Conservation (phyloP, 2,888 invertebrate genomes). For the Trypoxylon attenuatum region DNA sequence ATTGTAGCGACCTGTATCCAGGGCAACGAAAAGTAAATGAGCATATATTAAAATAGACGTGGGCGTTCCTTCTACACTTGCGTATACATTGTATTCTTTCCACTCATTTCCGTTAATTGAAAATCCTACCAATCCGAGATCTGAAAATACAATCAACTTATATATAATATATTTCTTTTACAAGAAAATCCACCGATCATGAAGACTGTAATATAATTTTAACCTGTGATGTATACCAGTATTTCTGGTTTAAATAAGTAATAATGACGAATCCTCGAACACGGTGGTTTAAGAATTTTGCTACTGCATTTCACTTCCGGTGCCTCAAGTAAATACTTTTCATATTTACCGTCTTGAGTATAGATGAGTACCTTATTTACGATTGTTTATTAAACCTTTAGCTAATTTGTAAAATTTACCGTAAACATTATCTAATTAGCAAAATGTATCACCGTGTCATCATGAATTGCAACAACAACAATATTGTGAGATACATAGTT, state of each 20-base stretch:
- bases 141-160: conserved; percentile 44
- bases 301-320: neutral
- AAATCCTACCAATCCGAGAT: conserved; percentile 59
- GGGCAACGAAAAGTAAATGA: no score
- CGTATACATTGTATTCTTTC: conserved; percentile 54
- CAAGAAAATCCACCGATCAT: neutral
- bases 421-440: neutral
- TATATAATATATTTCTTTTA: conserved; percentile 3
- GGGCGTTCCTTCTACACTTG: conserved; percentile 48
- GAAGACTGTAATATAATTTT: neutral
- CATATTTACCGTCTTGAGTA: conserved; percentile 43
- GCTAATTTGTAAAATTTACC: neutral
- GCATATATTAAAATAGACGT: conserved; percentile 56
- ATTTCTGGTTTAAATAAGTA: conserved; percentile 53
- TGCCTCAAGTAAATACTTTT: conserved; percentile 23
- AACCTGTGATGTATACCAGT: conserved; percentile 59
- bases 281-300: conserved; percentile 27
- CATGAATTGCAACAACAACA: neutral
- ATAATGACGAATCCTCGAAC: conserved; percentile 39
- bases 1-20: no score
- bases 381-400: neutral
- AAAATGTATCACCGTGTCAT: neutral
- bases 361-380: conserved; percentile 54
- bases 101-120: conserved; percentile 51
- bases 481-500: neutral